Evolutionary conservation across 2,888 invertebrate species (phyloP).

Genomic region (Noctua comes): DNA sequence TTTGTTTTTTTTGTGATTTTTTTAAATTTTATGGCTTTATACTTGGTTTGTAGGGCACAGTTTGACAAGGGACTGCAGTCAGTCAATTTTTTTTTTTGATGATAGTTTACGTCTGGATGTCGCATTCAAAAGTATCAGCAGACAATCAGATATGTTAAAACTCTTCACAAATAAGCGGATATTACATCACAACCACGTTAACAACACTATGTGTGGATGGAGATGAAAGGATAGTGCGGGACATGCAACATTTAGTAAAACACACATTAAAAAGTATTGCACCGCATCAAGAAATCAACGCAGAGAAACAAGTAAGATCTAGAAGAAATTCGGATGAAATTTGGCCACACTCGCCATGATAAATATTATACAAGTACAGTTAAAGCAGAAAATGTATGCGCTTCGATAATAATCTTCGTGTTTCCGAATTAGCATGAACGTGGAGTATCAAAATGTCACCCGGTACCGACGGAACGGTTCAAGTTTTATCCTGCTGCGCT

Average conservation of each 20-base stretch:
- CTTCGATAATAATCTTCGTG: not conserved
- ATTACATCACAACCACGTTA: slow-evolving; percentile 46
- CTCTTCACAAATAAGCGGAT: slow-evolving; percentile 44
- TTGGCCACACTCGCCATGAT: not conserved
- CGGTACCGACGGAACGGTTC: not conserved
- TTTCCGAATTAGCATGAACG: not conserved
- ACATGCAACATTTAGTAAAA: slow-evolving; percentile 60
- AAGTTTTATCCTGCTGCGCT: not conserved
- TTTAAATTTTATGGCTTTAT: not conserved
- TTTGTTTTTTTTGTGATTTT: not conserved
- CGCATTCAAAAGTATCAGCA: slow-evolving; percentile 56
- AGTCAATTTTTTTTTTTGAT: not conserved
- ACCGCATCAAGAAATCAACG: not conserved
- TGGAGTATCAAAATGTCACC: not conserved
- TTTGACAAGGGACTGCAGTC: not conserved
- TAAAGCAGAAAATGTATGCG: not conserved
- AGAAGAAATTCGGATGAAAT: not conserved
- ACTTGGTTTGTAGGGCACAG: not conserved
- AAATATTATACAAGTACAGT: not conserved
- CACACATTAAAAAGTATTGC: slow-evolving; percentile 17
- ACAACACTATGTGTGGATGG: slow-evolving; percentile 63
- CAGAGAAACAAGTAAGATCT: not conserved
- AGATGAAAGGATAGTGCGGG: slow-evolving; percentile 65
- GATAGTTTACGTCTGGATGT: not conserved
- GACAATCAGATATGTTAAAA: slow-evolving; percentile 20